Base-by-base conservation (phyloP, 2,888 invertebrate genomes). In the Tetranychus truncatus region DNA sequence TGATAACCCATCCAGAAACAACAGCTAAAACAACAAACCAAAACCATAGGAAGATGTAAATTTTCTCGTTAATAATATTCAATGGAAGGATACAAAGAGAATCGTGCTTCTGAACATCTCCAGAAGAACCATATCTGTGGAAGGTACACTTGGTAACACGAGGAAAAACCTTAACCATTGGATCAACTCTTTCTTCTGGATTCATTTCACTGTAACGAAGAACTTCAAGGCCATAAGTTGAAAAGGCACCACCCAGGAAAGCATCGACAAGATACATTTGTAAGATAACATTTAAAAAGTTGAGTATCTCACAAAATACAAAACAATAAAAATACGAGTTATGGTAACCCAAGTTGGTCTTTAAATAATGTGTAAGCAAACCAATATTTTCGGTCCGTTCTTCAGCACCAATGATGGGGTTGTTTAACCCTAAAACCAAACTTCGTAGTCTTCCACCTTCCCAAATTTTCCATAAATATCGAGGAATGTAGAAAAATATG, bases 11-110 rank as follows among this genome's bases (percentile, higher is more conserved):
- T 78, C 91, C 82, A 0, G 87, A 82, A 69, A 81, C 69, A 11
- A 80, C 77, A 0, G 90, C 88, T 77, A 93, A 84, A 69, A 91
- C 88, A 83, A 91, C 88, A 84, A 88, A 92, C 93, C 93, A 93
- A 84, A 93, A 93, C 93, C 93, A 93, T 74, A 93, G 87, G 84
- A 92, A 91, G 78, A 93, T 89, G 85, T 91, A 93, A 0, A 92
- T 92, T 84, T 93, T 93, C 74, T 80, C 80, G 74, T 80, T 80
- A 45, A 80, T 77, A n/a, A 80, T 77, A 75, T 80, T 80, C 34
- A 80, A 71, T 7, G 79, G 79, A 45, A 80, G 75, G 18, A 79
- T 76, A 75, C 80, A 80, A 1, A 80, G 74, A 15, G 79, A 79
- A 76, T 80, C 80, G 65, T 79, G 77, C 24, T 69, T 74, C 71